A percentile compares a stretch with the other conserved stretches of the same genome.
Evolutionary conservation across 2,797 vertebrate species (phyloP).

Genomic region (Poeciliopsis turneri): DNA sequence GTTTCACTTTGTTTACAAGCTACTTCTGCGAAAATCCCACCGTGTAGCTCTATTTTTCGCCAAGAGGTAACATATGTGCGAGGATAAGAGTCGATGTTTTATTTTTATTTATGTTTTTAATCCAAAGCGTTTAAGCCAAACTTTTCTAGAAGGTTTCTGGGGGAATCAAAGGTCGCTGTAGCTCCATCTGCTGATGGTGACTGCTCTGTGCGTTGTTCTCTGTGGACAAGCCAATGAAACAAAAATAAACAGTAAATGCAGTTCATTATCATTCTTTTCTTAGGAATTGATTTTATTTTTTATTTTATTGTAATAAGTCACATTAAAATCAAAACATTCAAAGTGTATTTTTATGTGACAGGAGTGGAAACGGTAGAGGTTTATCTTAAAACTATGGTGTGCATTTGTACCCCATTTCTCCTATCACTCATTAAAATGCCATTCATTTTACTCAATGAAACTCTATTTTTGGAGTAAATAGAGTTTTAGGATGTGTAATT

Average conservation of each 20-base stretch:
- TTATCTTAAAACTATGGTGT: background rate
- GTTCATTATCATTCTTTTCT: background rate
- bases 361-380: no score
- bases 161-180: constrained; percentile 21
- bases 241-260: background rate
- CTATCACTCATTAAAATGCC: background rate
- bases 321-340: background rate
- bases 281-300: background rate
- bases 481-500: background rate
- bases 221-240: background rate
- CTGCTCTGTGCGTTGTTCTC: background rate
- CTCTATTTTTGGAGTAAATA: background rate
- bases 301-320: background rate
- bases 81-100: background rate
- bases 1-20: background rate
- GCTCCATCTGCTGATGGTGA: constrained; percentile 67
- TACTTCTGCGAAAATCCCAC: background rate
- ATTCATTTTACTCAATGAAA: background rate
- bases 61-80: background rate
- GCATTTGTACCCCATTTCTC: background rate
- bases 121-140: constrained; percentile 30
- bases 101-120: background rate
- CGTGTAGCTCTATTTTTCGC: background rate
- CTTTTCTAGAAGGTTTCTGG: constrained; percentile 61
- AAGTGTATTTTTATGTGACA: no score